Percentiles rank a stretch among this genome's conserved stretches.
Conservation (phyloP, 1,140 invertebrate genomes). For the Brachionus rubens region DNA sequence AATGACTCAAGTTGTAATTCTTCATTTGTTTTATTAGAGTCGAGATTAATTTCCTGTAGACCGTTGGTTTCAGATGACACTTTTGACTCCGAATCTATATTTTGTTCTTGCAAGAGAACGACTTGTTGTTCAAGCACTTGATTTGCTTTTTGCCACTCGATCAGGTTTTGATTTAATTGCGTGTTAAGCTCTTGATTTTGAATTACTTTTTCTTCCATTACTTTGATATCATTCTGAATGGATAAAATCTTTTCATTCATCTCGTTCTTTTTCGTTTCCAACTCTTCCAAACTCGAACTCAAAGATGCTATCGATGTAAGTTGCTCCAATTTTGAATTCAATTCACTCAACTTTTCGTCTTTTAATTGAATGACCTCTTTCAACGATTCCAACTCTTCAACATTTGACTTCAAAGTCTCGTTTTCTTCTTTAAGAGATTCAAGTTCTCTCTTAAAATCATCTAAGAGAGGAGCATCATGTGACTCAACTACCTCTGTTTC, state of each 20-base stretch:
- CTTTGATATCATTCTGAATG: not conserved
- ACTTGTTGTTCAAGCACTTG: not conserved
- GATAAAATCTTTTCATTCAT: not conserved
- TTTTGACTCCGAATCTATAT: no score
- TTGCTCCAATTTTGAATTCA: not conserved
- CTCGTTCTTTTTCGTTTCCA: not conserved
- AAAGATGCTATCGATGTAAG: not conserved
- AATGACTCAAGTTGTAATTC: no score
- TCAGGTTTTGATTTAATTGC: not conserved
- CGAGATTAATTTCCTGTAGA: no score
- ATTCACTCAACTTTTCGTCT: not conserved
- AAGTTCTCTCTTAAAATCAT: not conserved
- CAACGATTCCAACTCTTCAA: not conserved
- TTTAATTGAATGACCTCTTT: not conserved
- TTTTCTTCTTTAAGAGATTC: not conserved
- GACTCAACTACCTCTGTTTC: no score
- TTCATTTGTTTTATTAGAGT: no score
- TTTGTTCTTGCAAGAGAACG: no score
- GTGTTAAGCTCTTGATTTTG: not conserved
- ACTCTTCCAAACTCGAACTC: not conserved
- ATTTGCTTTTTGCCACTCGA: not conserved
- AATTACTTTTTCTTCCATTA: not conserved
- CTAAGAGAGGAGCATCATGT: not conserved
- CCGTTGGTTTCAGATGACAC: no score
- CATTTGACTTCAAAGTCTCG: not conserved